Evolutionary conservation across 2,113 vertebrate genomes (phyloP), one percentile per base, ranked within the genome.

Genomic region (Antennarius striatus): DNA sequence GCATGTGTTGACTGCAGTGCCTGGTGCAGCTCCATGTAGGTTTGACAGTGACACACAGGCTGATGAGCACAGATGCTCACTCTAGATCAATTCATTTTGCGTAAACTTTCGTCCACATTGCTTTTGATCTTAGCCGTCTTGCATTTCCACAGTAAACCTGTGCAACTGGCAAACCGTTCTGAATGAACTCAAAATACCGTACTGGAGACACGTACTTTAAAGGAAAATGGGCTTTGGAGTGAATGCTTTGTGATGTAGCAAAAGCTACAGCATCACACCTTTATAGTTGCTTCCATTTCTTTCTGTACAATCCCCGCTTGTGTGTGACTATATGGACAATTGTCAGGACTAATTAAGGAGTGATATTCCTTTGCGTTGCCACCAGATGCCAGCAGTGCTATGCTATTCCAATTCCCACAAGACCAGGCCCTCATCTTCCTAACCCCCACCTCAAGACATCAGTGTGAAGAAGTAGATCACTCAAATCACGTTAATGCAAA

Each of bases 401-500:
- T 87, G 74, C 73, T 14, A 70, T 69, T 82, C 57, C 28, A 62
- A 85, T 53, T 89, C 87, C 88, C 86, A 65, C 48, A 71, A 78
- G 82, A 83, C 71, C 58, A 14, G 42, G 14, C 56, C 40, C 50
- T 49, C 55, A 45, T 2, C 53, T 42, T 29, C 52, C 32, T 47
- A 36, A 10, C 22, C 29, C 9, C 29, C 16, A 55, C 58, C 63
- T 66, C 82, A 73, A 71, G 89, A 86, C 59, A 82, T 79, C 81
- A 80, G 64, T 58, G 80, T 66, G 81, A 89, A 87, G 88, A 92
- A 90, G 90, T 87, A 91, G 88, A 93, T 92, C 92, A 89, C 87
- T 92, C 92, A 90, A 88, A 87, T 90, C 84, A 82, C 53, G 81
- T 92, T 92, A 92, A 91, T 90, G 89, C 90, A 90, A 88, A 90